Percentiles rank a stretch among this genome's conserved stretches.
phyloP scores from a whole-genome alignment of 2,888 invertebrate genomes.

The Petrolisthes manimaculis region DNA sequence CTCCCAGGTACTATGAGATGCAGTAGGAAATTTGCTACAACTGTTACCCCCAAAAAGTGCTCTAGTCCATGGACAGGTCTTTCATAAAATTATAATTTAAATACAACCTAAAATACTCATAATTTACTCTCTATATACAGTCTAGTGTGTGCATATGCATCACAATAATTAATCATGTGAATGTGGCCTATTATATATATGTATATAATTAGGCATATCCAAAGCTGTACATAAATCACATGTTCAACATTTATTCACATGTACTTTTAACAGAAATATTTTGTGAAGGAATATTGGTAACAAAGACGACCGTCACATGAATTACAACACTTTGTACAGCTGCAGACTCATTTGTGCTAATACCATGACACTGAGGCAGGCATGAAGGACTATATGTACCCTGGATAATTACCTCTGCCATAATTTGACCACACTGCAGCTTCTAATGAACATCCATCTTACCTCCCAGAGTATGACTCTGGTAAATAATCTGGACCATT shows the following conservation, averaged over 20 bases:
- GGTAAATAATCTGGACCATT: slow-evolving; percentile 33
- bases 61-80: slow-evolving; percentile 58
- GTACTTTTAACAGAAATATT: slow-evolving; percentile 44
- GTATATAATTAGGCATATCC: slow-evolving; percentile 9
- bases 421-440: slow-evolving; percentile 47
- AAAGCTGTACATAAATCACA: slow-evolving; percentile 41
- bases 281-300: slow-evolving; percentile 58
- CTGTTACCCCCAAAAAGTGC: slow-evolving; percentile 52
- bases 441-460: slow-evolving; percentile 24
- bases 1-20: slow-evolving; percentile 63
- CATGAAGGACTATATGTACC: slow-evolving; percentile 5
- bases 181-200: slow-evolving; percentile 5
- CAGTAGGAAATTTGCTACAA: slow-evolving; percentile 58
- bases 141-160: slow-evolving; percentile 24
- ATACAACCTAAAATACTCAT: slow-evolving; percentile 51
- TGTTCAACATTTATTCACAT: slow-evolving; percentile 34
- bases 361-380: slow-evolving; percentile 37
- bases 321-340: slow-evolving; percentile 58
- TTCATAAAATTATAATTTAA: slow-evolving; percentile 44
- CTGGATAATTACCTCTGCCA: slow-evolving; percentile 23
- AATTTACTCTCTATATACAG: neutral
- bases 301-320: slow-evolving; percentile 53
- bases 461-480: slow-evolving; percentile 37
- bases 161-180: neutral
- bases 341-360: slow-evolving; percentile 59